Evolutionary conservation across 1,140 invertebrate species (phyloP).

Genomic region (Procambarus virginalis): DNA sequence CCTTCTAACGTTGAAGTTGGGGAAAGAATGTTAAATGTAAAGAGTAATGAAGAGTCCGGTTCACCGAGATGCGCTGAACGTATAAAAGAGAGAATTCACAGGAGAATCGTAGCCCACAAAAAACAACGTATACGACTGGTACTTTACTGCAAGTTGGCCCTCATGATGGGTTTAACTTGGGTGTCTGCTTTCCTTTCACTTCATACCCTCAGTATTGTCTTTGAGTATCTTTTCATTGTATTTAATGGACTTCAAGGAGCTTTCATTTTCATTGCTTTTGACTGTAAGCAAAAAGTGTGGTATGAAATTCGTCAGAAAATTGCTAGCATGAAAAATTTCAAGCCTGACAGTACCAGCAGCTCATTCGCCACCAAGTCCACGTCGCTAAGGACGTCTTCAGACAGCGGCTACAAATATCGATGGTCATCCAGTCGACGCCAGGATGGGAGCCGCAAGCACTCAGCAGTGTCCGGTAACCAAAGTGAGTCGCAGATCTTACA

Average conservation of each 20-base stretch:
- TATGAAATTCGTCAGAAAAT: conserved; percentile 76
- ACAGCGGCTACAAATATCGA: conserved; percentile 20
- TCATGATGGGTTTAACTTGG: conserved; percentile 77
- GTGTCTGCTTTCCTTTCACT: conserved; percentile 66
- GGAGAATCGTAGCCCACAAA: conserved; percentile 36
- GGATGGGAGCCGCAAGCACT: conserved; percentile 2
- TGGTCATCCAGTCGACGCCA: conserved; percentile 19
- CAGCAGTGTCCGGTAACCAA: background rate
- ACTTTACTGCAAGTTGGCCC: conserved; percentile 76
- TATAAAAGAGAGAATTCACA: conserved; percentile 56
- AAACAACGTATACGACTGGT: conserved; percentile 72
- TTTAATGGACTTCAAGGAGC: conserved; percentile 77
- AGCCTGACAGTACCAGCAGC: background rate
- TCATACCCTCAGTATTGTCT: conserved; percentile 47
- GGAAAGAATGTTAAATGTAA: background rate
- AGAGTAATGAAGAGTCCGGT: background rate
- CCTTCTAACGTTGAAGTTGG: background rate
- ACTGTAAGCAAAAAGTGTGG: conserved; percentile 81
- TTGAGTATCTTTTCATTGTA: conserved; percentile 76
- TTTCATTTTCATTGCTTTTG: conserved; percentile 83
- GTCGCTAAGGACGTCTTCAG: background rate
- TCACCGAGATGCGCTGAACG: conserved; percentile 22
- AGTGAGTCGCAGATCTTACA: background rate
- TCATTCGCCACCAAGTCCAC: background rate
- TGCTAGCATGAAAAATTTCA: background rate